These are phyloP conservation scores for Syngnathoides biaculeatus DNA, from an alignment of 2,113 vertebrate species.

Conservation along the genomic window DNA sequence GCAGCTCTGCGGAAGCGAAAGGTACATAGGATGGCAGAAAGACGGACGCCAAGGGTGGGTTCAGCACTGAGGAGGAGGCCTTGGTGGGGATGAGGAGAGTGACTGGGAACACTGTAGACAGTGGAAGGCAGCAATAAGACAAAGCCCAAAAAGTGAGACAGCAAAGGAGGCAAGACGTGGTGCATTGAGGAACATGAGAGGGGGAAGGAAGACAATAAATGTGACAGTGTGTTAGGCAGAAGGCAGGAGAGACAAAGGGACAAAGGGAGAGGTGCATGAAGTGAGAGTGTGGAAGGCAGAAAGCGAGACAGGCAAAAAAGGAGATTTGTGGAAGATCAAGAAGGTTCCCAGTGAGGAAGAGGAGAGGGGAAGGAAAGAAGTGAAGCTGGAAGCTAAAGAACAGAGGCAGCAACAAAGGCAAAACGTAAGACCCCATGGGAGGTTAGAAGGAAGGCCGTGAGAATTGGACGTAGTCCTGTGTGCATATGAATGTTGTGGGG, in stretches of 20 bases:
- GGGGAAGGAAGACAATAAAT: too few relatives aligned
- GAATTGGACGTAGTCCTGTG: background rate
- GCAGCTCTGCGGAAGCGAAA: constrained; percentile 93
- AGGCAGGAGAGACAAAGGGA: too few relatives aligned
- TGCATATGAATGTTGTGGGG: constrained; percentile 17
- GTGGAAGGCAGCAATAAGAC: too few relatives aligned
- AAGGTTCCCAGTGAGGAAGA: too few relatives aligned
- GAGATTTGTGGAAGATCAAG: too few relatives aligned
- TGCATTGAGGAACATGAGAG: too few relatives aligned
- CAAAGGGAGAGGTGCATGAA: too few relatives aligned
- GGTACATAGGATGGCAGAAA: constrained; percentile 70
- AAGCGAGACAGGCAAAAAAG: background rate
- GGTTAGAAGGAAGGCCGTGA: background rate
- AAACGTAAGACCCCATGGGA: background rate
- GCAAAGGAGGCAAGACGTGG: background rate
- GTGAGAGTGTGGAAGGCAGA: background rate
- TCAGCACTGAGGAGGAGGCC: background rate
- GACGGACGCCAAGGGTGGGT: background rate
- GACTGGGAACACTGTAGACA: constrained; percentile 1
- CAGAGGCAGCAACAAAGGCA: background rate
- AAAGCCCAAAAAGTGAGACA: background rate
- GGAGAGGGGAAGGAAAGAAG: background rate
- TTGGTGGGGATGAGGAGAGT: background rate
- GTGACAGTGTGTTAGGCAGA: too few relatives aligned
- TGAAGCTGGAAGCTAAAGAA: background rate